Evolutionary conservation across 1,140 invertebrate genomes (phyloP).

Genomic region (Megalonaias nervosa): DNA sequence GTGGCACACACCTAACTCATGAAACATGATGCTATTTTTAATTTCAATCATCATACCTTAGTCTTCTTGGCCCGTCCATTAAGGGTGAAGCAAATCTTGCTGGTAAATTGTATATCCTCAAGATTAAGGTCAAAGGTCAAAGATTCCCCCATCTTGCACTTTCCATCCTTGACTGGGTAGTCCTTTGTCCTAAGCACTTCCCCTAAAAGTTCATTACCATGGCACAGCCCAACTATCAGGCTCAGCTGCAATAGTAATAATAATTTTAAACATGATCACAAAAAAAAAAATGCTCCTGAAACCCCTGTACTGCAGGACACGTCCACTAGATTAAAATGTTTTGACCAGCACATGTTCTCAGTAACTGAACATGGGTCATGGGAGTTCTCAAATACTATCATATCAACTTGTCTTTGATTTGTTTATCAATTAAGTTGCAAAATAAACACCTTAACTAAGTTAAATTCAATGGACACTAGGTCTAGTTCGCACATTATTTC

Average conservation of each 20-base stretch:
- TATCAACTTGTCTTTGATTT: no score
- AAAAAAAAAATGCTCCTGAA: background rate
- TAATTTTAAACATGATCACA: background rate
- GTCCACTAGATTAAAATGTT: no score
- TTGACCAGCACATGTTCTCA: no score
- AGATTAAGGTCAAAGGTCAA: constrained; percentile 47
- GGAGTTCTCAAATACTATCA: no score
- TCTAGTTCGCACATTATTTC: no score
- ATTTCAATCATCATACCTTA: constrained; percentile 10
- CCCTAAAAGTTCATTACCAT: constrained; percentile 52
- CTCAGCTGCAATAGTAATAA: constrained; percentile 46
- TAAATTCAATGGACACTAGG: no score
- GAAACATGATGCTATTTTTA: no score
- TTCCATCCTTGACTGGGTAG: constrained; percentile 34
- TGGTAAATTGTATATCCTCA: constrained; percentile 44
- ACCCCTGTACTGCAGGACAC: no score
- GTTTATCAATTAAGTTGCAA: no score
- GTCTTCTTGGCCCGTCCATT: constrained; percentile 27
- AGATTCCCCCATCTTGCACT: constrained; percentile 37
- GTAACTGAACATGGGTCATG: no score
- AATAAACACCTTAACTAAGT: no score
- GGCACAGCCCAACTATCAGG: constrained; percentile 53
- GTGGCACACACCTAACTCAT: no score
- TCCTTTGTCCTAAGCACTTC: constrained; percentile 41
- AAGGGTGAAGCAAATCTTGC: constrained; percentile 50